phyloP scores from a whole-genome alignment of 1,140 invertebrate genomes.

The Centruroides vittatus region DNA sequence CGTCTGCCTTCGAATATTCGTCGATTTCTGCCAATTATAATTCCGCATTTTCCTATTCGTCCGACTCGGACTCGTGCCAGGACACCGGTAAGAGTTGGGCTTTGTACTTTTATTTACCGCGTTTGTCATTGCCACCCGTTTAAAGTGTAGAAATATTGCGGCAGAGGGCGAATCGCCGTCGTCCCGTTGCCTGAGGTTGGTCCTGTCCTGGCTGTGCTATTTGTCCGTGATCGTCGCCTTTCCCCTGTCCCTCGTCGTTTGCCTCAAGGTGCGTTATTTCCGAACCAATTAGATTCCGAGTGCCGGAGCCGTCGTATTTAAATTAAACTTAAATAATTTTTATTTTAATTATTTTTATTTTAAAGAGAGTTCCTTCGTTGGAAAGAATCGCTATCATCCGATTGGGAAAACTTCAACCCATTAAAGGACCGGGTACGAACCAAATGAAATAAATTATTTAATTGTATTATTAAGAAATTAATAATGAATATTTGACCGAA shows the following conservation, averaged over 20 bases:
- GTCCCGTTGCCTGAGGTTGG: not conserved
- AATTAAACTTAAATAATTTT: not conserved
- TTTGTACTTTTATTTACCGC: too few relatives aligned
- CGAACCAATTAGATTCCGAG: not conserved
- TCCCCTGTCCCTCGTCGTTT: constrained; percentile 3
- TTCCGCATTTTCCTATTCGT: too few relatives aligned
- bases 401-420: constrained; percentile 5
- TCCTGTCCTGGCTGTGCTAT: not conserved
- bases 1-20: too few relatives aligned
- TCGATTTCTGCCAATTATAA: too few relatives aligned
- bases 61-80: too few relatives aligned
- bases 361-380: constrained; percentile 5
- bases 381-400: constrained; percentile 4
- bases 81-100: too few relatives aligned
- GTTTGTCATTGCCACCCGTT: too few relatives aligned
- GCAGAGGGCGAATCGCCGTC: not conserved
- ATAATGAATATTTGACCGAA: too few relatives aligned
- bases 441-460: too few relatives aligned
- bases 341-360: not conserved
- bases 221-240: not conserved
- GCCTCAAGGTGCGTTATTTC: constrained; percentile 3
- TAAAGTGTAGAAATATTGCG: too few relatives aligned
- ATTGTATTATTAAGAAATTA: too few relatives aligned
- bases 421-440: constrained; percentile 6
- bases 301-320: not conserved